Evolutionary conservation across 2,888 invertebrate species (phyloP).

Genomic region (Xylota sylvarum): DNA sequence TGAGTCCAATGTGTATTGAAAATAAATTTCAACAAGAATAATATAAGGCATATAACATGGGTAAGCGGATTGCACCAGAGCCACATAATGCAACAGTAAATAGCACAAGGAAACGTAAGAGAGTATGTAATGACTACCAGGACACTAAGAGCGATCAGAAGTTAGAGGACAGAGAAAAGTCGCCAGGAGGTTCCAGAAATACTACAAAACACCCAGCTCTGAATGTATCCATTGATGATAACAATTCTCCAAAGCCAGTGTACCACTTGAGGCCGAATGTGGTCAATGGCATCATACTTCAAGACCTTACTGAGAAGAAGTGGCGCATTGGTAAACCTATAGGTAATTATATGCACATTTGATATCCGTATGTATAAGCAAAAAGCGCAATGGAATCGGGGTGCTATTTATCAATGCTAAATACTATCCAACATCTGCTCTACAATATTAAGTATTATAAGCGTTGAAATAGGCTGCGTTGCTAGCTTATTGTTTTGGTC

Average conservation of each 20-base stretch:
- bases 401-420: too few species aligned
- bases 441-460: too few species aligned
- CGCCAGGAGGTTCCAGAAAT: slow-evolving; percentile 18
- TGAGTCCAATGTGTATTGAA: slow-evolving; percentile 2
- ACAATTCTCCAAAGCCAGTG: slow-evolving; percentile 84
- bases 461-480: too few species aligned
- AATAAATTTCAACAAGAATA: neutral
- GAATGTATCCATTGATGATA: slow-evolving; percentile 73
- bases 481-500: too few species aligned
- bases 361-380: neutral
- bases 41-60: slow-evolving; percentile 78
- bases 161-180: slow-evolving; percentile 22
- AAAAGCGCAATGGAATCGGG: too few species aligned
- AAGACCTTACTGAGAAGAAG: slow-evolving; percentile 91
- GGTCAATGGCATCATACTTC: slow-evolving; percentile 90
- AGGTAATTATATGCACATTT: slow-evolving; percentile 86
- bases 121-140: slow-evolving; percentile 67
- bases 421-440: too few species aligned
- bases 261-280: slow-evolving; percentile 86
- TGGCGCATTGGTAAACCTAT: slow-evolving; percentile 96
- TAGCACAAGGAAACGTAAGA: slow-evolving; percentile 82
- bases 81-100: slow-evolving; percentile 74
- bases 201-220: slow-evolving; percentile 17
- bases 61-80: slow-evolving; percentile 81
- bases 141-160: slow-evolving; percentile 38